phyloP scores from a whole-genome alignment of 1,140 invertebrate genomes.

The Sinonovacula constricta region DNA sequence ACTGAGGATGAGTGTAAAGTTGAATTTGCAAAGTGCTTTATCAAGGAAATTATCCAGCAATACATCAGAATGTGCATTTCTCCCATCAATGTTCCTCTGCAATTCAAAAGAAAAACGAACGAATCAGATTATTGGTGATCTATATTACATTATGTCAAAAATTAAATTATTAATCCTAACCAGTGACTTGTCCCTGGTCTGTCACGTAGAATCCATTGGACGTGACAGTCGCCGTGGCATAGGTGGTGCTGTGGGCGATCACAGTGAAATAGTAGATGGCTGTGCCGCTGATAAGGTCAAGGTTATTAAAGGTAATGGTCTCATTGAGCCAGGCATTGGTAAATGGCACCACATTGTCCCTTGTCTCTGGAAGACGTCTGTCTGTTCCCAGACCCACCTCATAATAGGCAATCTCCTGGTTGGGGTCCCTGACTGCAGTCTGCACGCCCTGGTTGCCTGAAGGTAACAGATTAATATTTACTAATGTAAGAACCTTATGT shows the following conservation, averaged over 20 bases:
- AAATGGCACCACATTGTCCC: constrained; percentile 67
- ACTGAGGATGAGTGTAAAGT: too few relatives aligned
- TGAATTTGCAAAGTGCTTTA: not conserved
- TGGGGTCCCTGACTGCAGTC: not conserved
- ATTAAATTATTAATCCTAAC: constrained; percentile 19
- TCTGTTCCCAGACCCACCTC: constrained; percentile 70
- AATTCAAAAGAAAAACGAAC: not conserved
- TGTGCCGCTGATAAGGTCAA: constrained; percentile 56
- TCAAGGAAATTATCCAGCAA: not conserved
- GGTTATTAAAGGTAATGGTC: constrained; percentile 61
- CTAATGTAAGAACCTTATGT: not conserved
- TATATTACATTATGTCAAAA: not conserved
- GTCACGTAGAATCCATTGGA: constrained; percentile 70
- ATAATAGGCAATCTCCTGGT: constrained; percentile 62
- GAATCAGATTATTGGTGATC: not conserved
- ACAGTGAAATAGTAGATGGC: constrained; percentile 70
- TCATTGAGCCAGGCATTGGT: constrained; percentile 64
- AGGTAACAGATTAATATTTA: not conserved
- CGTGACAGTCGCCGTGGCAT: constrained; percentile 57
- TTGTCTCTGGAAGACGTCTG: constrained; percentile 64
- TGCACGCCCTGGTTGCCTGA: constrained; percentile 19
- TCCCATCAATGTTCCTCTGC: not conserved
- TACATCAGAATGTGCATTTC: not conserved
- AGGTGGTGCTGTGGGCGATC: constrained; percentile 59
- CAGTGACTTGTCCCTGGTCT: constrained; percentile 58